phyloP scores from a whole-genome alignment of 2,888 invertebrate genomes.

The Hoplodrina ambigua region DNA sequence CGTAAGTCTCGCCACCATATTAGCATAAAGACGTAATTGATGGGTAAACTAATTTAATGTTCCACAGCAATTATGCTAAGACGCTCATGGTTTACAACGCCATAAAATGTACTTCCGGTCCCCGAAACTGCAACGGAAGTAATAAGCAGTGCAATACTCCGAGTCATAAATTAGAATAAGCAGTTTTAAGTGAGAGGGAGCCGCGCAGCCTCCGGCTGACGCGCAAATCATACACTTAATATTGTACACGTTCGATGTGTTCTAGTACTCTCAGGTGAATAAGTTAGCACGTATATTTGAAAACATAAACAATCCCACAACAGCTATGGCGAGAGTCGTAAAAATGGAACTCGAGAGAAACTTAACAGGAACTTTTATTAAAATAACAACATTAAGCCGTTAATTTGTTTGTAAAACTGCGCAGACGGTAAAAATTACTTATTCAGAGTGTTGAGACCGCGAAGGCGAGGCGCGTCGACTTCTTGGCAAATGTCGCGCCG shows the following conservation, averaged over 20 bases:
- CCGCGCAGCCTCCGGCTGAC: conserved; percentile 68
- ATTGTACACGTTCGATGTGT: conserved; percentile 56
- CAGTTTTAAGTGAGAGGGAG: conserved; percentile 84
- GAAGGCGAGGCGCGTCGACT: conserved; percentile 74
- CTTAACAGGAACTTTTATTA: conserved; percentile 87
- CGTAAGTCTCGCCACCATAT: conserved; percentile 72
- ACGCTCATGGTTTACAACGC: conserved; percentile 87
- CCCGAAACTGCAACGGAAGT: conserved; percentile 87
- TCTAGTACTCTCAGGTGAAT: conserved; percentile 48
- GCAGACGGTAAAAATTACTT: conserved; percentile 89
- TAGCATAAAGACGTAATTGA: conserved; percentile 87
- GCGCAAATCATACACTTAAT: conserved; percentile 65
- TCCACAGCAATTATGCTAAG: conserved; percentile 88
- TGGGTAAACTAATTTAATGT: conserved; percentile 88
- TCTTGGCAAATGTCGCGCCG: conserved; percentile 80
- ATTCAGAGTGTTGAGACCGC: conserved; percentile 85
- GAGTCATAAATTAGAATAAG: conserved; percentile 88
- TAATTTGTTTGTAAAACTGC: conserved; percentile 90
- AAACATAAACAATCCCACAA: conserved; percentile 82
- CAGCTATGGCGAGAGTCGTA: conserved; percentile 81
- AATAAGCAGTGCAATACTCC: conserved; percentile 89
- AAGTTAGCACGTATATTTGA: conserved; percentile 72
- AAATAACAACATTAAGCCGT: conserved; percentile 89
- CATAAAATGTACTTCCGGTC: conserved; percentile 86
- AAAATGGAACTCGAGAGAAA: conserved; percentile 84